Base-by-base conservation (phyloP, 64 coral and sea anemone genomes). In the Hydrozoanthus tunicans region DNA sequence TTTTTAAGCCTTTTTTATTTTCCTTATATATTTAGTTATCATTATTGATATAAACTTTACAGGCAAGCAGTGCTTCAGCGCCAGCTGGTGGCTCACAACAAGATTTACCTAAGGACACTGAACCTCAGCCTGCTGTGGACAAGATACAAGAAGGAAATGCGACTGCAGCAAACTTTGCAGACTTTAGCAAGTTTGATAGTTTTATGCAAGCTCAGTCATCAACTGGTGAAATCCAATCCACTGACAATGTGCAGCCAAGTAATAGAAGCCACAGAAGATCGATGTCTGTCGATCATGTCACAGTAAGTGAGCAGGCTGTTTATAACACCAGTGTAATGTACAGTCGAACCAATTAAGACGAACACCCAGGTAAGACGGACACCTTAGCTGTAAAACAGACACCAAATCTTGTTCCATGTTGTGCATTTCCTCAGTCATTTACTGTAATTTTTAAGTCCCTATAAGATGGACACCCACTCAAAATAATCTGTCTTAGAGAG, bases 131-230 rank as follows among this genome's bases (percentile, higher is more conserved):
- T 51, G 80, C 64, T 25, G 72, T 70, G 12, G 58, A 93, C 17
- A 84, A 93, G 2, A 65, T 55, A 71, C 70, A 86, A 13, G 90
- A 81, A 68, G 60, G 9, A 2, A 85, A 54, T 4, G 62, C 90
- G 17, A 26, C 82, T n/a, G 77, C 95, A 73, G 91, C 91, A 74
- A 93, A 99, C 57, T 99, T 99, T 96, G 97, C 97, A 3, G 97
- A 99, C 86, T 99, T 99, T 78, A 99, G 97, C 73, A 95, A 93
- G 66, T 99, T 99, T 78, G 97, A 99, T 13, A 99, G 80, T 64
- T 94, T 94, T 70, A 91, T 98, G 9, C 81, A 95, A 56, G 83
- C 79, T 56, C 91, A 93, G 58, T 77, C 78, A 52, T 83, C 85
- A 59, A 58, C 86, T 6, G 55, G 13, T 86, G 96, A 89, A 6